A percentile compares a stretch with the other conserved stretches of the same genome.
Conservation (phyloP, 2,797 vertebrate species). For the Rhincodon typus region DNA sequence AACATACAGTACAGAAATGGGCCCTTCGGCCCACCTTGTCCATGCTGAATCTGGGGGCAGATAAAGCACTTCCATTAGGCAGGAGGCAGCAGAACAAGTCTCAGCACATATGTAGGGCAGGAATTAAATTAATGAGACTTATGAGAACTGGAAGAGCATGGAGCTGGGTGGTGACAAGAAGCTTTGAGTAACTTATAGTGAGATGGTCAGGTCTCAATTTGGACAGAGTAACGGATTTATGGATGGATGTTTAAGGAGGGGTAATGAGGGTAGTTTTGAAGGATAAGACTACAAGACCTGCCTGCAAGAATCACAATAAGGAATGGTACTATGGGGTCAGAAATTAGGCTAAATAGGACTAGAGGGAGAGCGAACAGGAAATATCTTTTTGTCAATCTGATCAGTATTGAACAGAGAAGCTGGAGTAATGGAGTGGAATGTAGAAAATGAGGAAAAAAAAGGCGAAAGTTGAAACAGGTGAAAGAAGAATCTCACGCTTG, state of each 20-base stretch:
- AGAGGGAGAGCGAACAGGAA: background rate
- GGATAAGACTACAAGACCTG: background rate
- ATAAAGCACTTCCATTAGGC: background rate
- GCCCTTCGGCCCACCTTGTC: too few relatives aligned
- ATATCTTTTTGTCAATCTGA: background rate
- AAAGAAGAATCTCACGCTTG: background rate
- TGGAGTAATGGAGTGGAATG: background rate
- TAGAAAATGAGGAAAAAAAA: background rate
- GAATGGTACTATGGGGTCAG: background rate
- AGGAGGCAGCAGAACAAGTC: background rate
- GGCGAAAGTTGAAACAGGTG: background rate
- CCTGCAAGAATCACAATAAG: background rate
- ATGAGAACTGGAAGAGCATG: background rate
- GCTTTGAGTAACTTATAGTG: background rate
- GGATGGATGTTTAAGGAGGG: background rate
- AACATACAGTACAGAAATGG: too few relatives aligned
- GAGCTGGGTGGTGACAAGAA: background rate
- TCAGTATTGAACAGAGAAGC: background rate
- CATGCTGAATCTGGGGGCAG: background rate
- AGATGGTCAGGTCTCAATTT: background rate
- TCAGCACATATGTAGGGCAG: background rate
- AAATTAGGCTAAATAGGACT: background rate
- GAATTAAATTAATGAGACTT: background rate
- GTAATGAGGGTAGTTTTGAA: background rate
- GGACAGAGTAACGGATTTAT: background rate